phyloP scores from a whole-genome alignment of 2,888 invertebrate genomes.

The Trichogramma evanescens region DNA sequence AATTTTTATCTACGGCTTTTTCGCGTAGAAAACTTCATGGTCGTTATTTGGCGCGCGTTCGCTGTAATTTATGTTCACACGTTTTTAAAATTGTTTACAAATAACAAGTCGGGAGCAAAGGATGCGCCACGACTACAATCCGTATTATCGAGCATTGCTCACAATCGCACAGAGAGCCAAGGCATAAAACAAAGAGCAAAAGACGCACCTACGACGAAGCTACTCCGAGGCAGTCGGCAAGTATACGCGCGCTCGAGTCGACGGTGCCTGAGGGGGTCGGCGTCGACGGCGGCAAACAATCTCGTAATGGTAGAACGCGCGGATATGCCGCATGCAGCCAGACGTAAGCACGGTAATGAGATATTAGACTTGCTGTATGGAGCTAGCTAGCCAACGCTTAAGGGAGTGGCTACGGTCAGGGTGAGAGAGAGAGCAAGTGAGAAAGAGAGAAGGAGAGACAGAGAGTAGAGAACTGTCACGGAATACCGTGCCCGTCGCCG shows the following conservation, averaged over 20 bases:
- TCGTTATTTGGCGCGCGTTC: too few relatives aligned
- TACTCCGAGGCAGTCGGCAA: constrained; percentile 12
- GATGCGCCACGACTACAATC: too few relatives aligned
- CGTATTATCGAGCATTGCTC: too few relatives aligned
- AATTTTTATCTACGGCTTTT: too few relatives aligned
- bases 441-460: constrained; percentile 21
- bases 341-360: constrained; percentile 39
- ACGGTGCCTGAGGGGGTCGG: background rate
- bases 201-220: background rate
- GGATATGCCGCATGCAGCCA: constrained; percentile 36
- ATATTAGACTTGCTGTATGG: constrained; percentile 37
- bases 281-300: constrained; percentile 36
- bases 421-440: constrained; percentile 33
- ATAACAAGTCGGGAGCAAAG: too few relatives aligned
- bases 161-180: too few relatives aligned
- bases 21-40: too few relatives aligned
- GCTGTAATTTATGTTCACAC: too few relatives aligned
- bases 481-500: constrained; percentile 25
- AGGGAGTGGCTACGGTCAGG: constrained; percentile 42
- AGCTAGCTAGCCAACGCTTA: constrained; percentile 29
- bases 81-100: too few relatives aligned
- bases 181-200: background rate
- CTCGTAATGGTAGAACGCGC: constrained; percentile 45
- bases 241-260: too few relatives aligned
- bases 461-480: constrained; percentile 33